These are phyloP conservation scores for cat (Felis catus) DNA, from an alignment of 2,113 vertebrate genomes.

Conservation along the genomic window DNA sequence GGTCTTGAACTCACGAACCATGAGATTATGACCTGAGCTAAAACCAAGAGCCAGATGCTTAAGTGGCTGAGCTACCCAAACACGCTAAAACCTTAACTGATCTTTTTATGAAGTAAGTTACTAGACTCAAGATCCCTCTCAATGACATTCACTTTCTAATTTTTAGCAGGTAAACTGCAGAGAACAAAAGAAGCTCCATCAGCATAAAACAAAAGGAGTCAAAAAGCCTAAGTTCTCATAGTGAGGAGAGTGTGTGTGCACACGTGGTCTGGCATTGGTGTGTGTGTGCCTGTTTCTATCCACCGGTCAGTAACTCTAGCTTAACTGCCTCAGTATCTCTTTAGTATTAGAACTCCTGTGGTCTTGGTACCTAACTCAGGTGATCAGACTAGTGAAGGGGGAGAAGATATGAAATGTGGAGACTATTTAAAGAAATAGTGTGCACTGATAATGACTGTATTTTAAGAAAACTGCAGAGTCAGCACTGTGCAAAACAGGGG, in stretches of 20 bases:
- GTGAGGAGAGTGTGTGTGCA: too few species aligned
- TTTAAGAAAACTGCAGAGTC: conserved; percentile 55
- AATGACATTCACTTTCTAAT: not conserved
- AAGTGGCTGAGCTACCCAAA: too few species aligned
- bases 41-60: too few species aligned
- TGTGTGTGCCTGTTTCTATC: not conserved
- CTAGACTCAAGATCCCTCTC: not conserved
- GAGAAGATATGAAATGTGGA: conserved; percentile 23
- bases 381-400: not conserved
- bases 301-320: not conserved
- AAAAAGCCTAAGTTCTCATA: not conserved
- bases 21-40: too few species aligned
- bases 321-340: not conserved
- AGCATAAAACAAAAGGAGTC: not conserved
- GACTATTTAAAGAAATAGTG: conserved; percentile 38
- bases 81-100: not conserved
- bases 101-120: conserved; percentile 4
- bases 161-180: not conserved
- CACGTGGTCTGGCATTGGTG: accelerated
- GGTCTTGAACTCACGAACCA: too few species aligned
- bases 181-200: not conserved
- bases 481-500: conserved; percentile 48
- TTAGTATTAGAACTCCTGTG: not conserved
- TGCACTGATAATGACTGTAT: conserved; percentile 35
- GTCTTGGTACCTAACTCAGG: not conserved